These are phyloP conservation scores for Cynoglossus semilaevis DNA, from an alignment of 2,113 vertebrate species.

Conservation along the genomic window DNA sequence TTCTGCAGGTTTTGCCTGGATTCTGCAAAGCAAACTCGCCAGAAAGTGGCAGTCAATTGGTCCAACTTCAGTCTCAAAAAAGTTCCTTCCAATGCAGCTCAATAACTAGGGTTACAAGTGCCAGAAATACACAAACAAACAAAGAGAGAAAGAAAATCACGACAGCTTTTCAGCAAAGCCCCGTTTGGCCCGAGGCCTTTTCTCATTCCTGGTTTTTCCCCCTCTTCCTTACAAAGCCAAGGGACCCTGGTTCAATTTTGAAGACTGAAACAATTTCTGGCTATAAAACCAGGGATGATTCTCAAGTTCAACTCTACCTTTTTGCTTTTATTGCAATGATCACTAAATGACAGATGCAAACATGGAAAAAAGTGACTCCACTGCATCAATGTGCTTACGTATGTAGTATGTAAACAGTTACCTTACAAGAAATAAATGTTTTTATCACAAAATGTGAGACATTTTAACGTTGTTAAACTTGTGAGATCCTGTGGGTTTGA, in stretches of 20 bases:
- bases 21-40: slow-evolving; percentile 96
- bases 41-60: slow-evolving; percentile 98
- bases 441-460: slow-evolving; percentile 75
- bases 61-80: slow-evolving; percentile 99
- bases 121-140: slow-evolving; percentile 18
- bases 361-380: slow-evolving; percentile 60
- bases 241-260: slow-evolving; percentile 64
- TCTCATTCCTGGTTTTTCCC: slow-evolving; percentile 66
- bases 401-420: slow-evolving; percentile 80
- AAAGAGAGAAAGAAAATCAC: slow-evolving; percentile 26
- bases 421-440: slow-evolving; percentile 80
- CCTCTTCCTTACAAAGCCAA: slow-evolving; percentile 64
- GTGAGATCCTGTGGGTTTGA: slow-evolving; percentile 50
- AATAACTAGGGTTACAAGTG: slow-evolving; percentile 78
- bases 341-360: slow-evolving; percentile 60
- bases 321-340: slow-evolving; percentile 63
- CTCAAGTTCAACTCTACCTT: slow-evolving; percentile 50
- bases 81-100: slow-evolving; percentile 91
- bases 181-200: slow-evolving; percentile 63
- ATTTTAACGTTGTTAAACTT: slow-evolving; percentile 67
- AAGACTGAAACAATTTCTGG: slow-evolving; percentile 57
- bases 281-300: slow-evolving; percentile 49
- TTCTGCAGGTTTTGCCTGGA: slow-evolving; percentile 92
- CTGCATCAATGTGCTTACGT: slow-evolving; percentile 71
- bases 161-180: slow-evolving; percentile 62